phyloP scores from a whole-genome alignment of 2,888 invertebrate genomes.

The Scaptodrosophila latifasciaeformis region DNA sequence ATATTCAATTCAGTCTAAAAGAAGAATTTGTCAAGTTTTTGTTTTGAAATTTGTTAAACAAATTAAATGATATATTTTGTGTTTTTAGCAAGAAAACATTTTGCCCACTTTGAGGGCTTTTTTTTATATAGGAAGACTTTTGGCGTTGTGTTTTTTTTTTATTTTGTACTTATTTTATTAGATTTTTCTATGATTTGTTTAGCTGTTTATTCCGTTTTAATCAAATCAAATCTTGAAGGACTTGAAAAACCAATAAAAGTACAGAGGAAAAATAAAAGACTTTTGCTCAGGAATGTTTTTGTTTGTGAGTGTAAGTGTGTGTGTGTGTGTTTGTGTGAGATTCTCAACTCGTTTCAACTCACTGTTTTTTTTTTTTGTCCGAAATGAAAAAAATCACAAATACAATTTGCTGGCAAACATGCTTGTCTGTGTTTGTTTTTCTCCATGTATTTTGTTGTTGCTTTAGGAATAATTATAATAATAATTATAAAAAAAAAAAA shows the following conservation, averaged over 20 bases:
- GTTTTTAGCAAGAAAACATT: constrained; percentile 31
- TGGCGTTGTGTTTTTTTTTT: constrained; percentile 64
- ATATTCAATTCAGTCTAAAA: constrained; percentile 63
- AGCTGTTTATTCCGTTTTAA: not conserved
- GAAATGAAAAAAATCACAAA: constrained; percentile 50
- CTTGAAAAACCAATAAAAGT: not conserved
- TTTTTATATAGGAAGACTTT: constrained; percentile 69
- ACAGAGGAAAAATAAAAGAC: constrained; percentile 42
- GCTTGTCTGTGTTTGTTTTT: constrained; percentile 24
- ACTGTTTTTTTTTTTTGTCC: constrained; percentile 29
- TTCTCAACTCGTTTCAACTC: constrained; percentile 12
- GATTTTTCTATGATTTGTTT: constrained; percentile 4
- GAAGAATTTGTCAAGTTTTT: constrained; percentile 12
- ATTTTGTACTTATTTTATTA: constrained; percentile 15
- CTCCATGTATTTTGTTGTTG: constrained; percentile 13
- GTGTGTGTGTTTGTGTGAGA: constrained; percentile 20
- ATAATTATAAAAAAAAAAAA: constrained; percentile 11
- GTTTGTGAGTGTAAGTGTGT: constrained; percentile 9
- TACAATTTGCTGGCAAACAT: constrained; percentile 29
- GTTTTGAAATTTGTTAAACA: constrained; percentile 21
- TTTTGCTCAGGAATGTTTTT: constrained; percentile 49
- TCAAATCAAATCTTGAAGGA: not conserved
- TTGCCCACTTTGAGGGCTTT: constrained; percentile 34
- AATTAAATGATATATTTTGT: constrained; percentile 34
- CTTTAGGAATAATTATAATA: not conserved